Conservation (phyloP, 2,113 vertebrate species). For the Salminus brasiliensis region DNA sequence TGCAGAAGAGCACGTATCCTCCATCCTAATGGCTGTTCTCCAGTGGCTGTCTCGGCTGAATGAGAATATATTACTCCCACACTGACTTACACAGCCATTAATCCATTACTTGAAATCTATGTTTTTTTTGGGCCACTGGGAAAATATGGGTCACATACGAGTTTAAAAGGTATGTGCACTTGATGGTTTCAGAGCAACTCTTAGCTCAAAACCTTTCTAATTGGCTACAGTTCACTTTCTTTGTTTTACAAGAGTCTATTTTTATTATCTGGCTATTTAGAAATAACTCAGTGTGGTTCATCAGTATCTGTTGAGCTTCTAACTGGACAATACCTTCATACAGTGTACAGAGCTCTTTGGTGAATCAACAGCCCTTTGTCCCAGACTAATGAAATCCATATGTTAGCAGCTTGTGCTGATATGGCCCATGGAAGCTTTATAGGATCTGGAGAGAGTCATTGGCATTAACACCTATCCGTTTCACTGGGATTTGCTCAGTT, state of each 20-base stretch:
- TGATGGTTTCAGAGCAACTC: too few species aligned
- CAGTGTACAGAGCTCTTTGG: not conserved
- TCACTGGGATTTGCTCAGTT: not conserved
- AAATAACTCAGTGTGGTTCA: too few species aligned
- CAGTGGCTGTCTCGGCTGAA: conserved; percentile 2
- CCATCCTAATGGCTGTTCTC: conserved; percentile 7
- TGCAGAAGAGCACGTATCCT: not conserved
- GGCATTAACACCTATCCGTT: not conserved
- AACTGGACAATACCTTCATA: not conserved
- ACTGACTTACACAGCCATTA: not conserved
- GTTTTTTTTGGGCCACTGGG: not conserved
- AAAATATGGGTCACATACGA: not conserved
- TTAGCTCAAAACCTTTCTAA: too few species aligned
- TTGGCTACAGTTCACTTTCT: too few species aligned
- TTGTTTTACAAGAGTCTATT: too few species aligned
- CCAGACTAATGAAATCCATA: conserved; percentile 50
- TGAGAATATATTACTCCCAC: not conserved
- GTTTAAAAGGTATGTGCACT: too few species aligned
- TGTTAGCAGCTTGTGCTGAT: conserved; percentile 23
- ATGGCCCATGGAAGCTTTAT: not conserved
- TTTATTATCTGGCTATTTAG: too few species aligned
- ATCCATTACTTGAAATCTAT: not conserved
- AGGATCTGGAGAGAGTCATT: not conserved
- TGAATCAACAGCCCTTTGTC: conserved; percentile 3
- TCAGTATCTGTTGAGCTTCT: not conserved